Conservation (phyloP, 2,113 vertebrate genomes). For the Eptatretus burgeri region DNA sequence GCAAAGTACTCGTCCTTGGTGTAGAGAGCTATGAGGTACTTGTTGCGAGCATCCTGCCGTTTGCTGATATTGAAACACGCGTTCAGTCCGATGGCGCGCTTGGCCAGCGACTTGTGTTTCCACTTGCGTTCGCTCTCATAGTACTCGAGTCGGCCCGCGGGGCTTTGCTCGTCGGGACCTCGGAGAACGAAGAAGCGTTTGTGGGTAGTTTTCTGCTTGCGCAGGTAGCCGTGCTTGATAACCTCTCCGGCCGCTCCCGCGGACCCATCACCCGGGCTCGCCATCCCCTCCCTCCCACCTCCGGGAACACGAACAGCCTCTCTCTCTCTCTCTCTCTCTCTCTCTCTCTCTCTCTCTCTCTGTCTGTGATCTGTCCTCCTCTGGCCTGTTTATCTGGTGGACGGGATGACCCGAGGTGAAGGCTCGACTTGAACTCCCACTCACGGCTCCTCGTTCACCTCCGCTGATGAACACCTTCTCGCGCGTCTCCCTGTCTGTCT, state of each 20-base stretch:
- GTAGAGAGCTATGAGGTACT: slow-evolving; percentile 78
- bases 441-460: too few relatives aligned
- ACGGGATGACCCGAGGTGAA: too few relatives aligned
- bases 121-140: slow-evolving; percentile 99
- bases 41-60: slow-evolving; percentile 76
- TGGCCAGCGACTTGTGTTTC: slow-evolving; percentile 60
- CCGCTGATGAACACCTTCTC: too few relatives aligned
- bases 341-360: background rate
- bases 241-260: slow-evolving; percentile 17
- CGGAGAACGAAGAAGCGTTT: slow-evolving; percentile 73
- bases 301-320: slow-evolving; percentile 16
- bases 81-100: slow-evolving; percentile 59
- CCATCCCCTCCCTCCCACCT: slow-evolving; percentile 16
- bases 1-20: slow-evolving; percentile 91
- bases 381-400: too few relatives aligned
- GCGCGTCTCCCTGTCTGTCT: too few relatives aligned
- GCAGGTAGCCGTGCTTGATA: slow-evolving; percentile 69
- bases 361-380: background rate
- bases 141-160: slow-evolving; percentile 55
- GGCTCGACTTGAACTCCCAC: too few relatives aligned
- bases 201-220: slow-evolving; percentile 84
- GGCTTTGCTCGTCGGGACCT: slow-evolving; percentile 24
- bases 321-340: background rate
- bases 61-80: slow-evolving; percentile 82
- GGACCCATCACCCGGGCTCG: slow-evolving; percentile 19